Conservation (phyloP, 2,888 invertebrate genomes). For the Willowsia nigromaculata region DNA sequence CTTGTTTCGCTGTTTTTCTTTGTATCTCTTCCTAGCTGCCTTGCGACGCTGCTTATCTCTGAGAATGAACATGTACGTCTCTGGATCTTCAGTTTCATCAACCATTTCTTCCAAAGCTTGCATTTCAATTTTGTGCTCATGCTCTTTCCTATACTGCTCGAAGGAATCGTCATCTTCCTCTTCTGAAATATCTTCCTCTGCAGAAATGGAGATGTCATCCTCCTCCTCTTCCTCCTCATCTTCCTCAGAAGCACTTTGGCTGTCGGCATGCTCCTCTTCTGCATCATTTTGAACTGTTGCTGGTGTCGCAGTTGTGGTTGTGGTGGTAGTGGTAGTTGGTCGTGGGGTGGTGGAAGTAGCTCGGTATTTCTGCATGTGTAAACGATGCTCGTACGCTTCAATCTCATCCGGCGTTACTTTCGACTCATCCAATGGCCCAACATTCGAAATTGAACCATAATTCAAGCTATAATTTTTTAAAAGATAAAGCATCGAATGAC, state of each 20-base stretch:
- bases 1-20: neutral
- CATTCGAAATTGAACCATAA: slow-evolving; percentile 31
- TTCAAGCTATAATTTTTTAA: slow-evolving; percentile 10
- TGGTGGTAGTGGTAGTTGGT: neutral
- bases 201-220: neutral
- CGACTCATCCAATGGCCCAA: neutral
- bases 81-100: slow-evolving; percentile 69
- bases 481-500: too few relatives aligned
- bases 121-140: slow-evolving; percentile 65
- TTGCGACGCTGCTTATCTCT: slow-evolving; percentile 63
- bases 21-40: slow-evolving; percentile 16
- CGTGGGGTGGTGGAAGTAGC: neutral
- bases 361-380: neutral
- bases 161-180: slow-evolving; percentile 57
- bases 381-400: slow-evolving; percentile 28
- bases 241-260: slow-evolving; percentile 11
- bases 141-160: slow-evolving; percentile 52
- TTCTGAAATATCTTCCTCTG: too few relatives aligned
- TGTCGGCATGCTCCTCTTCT: slow-evolving; percentile 8
- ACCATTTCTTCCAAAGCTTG: slow-evolving; percentile 69
- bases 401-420: slow-evolving; percentile 38
- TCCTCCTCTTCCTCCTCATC: slow-evolving; percentile 42
- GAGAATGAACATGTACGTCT: slow-evolving; percentile 63
- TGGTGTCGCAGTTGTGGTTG: neutral
- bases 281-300: slow-evolving; percentile 16